A percentile compares a stretch with the other conserved stretches of the same genome.
phyloP scores from a whole-genome alignment of 2,797 vertebrate genomes.

The Poeciliopsis paucimaculata region DNA sequence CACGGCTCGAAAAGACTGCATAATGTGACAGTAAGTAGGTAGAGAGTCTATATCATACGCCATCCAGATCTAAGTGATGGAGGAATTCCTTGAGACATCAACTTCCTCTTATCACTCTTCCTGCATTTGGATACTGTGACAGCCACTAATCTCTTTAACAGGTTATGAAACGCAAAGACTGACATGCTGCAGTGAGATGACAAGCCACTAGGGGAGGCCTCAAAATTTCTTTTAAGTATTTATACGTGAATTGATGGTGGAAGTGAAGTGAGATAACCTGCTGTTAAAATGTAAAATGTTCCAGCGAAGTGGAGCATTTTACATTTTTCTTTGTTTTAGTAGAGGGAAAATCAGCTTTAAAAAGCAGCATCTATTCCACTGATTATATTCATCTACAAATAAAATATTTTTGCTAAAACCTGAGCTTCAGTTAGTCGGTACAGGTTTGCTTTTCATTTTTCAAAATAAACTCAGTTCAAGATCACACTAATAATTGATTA shows the following conservation, averaged over 20 bases:
- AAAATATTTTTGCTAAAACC: not conserved
- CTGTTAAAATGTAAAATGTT: slow-evolving; percentile 5
- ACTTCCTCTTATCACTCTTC: not conserved
- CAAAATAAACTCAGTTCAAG: not conserved
- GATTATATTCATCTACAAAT: not conserved
- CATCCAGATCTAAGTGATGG: not conserved
- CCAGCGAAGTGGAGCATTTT: not conserved
- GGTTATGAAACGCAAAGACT: slow-evolving; percentile 29
- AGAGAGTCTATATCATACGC: not conserved
- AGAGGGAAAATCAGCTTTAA: not conserved
- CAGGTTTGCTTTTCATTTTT: not conserved
- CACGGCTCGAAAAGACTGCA: slow-evolving; percentile 5
- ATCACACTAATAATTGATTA: not conserved
- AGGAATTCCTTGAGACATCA: slow-evolving; percentile 10
- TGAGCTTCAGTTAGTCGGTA: not conserved
- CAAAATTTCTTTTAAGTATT: slow-evolving; percentile 36
- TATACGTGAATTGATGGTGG: slow-evolving; percentile 20
- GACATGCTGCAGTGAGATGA: slow-evolving; percentile 33
- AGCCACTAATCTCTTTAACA: slow-evolving; percentile 33
- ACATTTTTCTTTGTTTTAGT: not conserved
- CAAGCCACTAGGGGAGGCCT: slow-evolving; percentile 29
- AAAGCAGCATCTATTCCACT: not conserved
- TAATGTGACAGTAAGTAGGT: slow-evolving; percentile 9
- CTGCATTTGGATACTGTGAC: slow-evolving; percentile 18
- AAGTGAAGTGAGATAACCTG: slow-evolving; percentile 16